These are phyloP conservation scores for Meloidogyne floridensis DNA, from an alignment of 1,140 invertebrate genomes.

Conservation along the genomic window DNA sequence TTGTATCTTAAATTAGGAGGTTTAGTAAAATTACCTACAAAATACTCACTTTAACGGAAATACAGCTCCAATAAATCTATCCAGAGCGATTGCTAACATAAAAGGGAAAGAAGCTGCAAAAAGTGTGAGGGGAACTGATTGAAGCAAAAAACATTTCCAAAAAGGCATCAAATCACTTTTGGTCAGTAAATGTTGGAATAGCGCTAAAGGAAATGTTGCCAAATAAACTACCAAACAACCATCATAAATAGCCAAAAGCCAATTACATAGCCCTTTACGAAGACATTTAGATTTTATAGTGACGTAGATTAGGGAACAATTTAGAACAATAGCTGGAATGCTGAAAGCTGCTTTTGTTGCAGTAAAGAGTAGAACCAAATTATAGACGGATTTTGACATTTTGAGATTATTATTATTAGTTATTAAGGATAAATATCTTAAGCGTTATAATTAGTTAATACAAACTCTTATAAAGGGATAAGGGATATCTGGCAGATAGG, in stretches of 20 bases:
- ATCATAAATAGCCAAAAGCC: constrained; percentile 24
- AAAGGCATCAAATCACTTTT: neutral
- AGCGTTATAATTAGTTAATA: no score
- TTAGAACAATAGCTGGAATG: constrained; percentile 10
- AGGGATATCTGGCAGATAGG: no score
- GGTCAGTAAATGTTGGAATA: neutral
- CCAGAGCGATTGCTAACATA: constrained; percentile 18
- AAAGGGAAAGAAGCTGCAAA: constrained; percentile 28
- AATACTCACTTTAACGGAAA: constrained; percentile 14
- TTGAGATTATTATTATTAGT: neutral
- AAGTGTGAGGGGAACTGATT: constrained; percentile 7
- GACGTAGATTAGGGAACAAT: constrained; percentile 15
- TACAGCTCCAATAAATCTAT: constrained; percentile 23
- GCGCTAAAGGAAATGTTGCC: constrained; percentile 9
- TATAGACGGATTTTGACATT: neutral
- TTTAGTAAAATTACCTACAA: no score
- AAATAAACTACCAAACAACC: constrained; percentile 12
- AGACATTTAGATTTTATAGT: constrained; percentile 23
- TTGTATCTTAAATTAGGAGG: neutral
- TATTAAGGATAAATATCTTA: no score
- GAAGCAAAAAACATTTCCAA: constrained; percentile 11
- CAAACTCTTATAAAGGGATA: no score
- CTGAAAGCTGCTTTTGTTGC: constrained; percentile 18
- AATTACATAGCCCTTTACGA: constrained; percentile 21
- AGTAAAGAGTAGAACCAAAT: constrained; percentile 9